phyloP scores from a whole-genome alignment of 2,888 invertebrate genomes.

The Euproctis similis region DNA sequence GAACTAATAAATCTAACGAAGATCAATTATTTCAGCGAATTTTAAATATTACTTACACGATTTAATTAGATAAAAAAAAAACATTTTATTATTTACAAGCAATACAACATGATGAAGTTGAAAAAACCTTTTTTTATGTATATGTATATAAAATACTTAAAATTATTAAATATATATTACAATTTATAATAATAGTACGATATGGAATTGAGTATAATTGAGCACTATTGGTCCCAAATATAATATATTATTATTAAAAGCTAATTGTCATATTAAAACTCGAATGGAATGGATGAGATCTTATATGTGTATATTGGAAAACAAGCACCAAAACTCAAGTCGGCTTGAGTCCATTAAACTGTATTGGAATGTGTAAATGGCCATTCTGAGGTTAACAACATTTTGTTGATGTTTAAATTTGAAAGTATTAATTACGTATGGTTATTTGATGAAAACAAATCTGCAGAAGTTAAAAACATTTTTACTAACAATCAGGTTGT shows the following conservation, averaged over 20 bases:
- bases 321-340: conserved; percentile 8
- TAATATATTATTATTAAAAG: conserved; percentile 14
- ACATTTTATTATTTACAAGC: conserved; percentile 32
- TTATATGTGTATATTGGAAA: conserved; percentile 29
- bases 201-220: conserved; percentile 29
- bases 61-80: conserved; percentile 20
- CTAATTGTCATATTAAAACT: conserved; percentile 43
- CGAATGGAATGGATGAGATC: conserved; percentile 71
- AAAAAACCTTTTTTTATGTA: conserved; percentile 12
- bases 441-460: too few species aligned
- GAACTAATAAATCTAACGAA: conserved; percentile 50
- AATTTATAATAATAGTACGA: conserved; percentile 29
- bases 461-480: too few species aligned
- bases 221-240: conserved; percentile 42
- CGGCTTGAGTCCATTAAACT: too few species aligned
- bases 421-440: too few species aligned
- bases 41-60: conserved; percentile 47
- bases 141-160: conserved; percentile 27
- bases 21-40: conserved; percentile 59
- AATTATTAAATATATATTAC: conserved; percentile 28
- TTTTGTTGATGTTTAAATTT: too few species aligned
- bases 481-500: too few species aligned
- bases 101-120: conserved; percentile 20
- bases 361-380: too few species aligned
- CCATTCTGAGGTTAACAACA: too few species aligned